Evolutionary conservation across 2,888 invertebrate species (phyloP).

Genomic region (Leptinotarsa tumamoca): DNA sequence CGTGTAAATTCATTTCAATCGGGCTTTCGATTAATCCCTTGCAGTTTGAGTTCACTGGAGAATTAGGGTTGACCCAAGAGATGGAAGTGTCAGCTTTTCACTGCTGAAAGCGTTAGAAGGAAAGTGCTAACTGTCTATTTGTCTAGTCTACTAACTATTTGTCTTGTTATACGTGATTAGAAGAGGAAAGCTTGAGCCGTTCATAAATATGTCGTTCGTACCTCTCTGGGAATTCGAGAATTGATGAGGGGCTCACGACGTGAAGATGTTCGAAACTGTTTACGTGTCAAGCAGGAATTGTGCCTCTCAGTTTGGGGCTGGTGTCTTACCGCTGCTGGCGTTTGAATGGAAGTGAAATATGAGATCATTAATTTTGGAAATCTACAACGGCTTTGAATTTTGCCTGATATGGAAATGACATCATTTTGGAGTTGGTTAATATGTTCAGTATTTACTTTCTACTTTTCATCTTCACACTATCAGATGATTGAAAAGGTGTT

Average conservation of each 20-base stretch:
- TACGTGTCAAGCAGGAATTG: conserved; percentile 9
- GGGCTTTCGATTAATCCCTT: conserved; percentile 29
- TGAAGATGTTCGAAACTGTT: conserved; percentile 3
- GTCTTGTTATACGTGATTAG: conserved; percentile 40
- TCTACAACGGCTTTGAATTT: not conserved
- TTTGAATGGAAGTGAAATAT: not conserved
- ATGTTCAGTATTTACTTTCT: too few relatives aligned
- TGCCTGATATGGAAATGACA: too few relatives aligned
- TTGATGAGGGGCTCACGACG: conserved; percentile 24
- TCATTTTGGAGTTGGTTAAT: too few relatives aligned
- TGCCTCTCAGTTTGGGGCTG: not conserved
- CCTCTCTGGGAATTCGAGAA: conserved; percentile 4
- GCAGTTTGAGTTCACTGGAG: conserved; percentile 34
- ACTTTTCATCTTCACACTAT: too few relatives aligned
- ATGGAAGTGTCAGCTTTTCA: conserved; percentile 41
- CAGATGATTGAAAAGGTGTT: too few relatives aligned
- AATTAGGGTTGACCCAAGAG: conserved; percentile 39
- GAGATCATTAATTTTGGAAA: not conserved
- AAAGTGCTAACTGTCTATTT: conserved; percentile 41
- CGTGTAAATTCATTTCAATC: conserved; percentile 24
- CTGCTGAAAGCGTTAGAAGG: conserved; percentile 26
- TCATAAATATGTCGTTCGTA: conserved; percentile 26
- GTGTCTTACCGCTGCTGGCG: not conserved
- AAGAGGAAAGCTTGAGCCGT: conserved; percentile 24
- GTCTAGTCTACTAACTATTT: conserved; percentile 39